phyloP scores from a whole-genome alignment of 2,113 vertebrate species.

The Tapirus terrestris region DNA sequence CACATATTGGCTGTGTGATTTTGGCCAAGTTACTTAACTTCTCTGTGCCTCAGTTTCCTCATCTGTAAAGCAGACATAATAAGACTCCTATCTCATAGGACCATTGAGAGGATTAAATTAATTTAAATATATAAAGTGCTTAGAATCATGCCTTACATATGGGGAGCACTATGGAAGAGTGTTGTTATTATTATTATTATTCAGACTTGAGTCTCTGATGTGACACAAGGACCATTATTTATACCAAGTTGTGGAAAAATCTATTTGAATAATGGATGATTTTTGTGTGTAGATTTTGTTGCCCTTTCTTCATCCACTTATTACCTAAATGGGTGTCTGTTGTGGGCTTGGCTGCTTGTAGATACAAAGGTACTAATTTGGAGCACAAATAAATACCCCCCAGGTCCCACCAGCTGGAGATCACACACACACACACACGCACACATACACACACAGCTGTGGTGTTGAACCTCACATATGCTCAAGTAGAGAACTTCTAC shows the following conservation, averaged over 20 bases:
- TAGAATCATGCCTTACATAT: background rate
- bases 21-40: constrained; percentile 36
- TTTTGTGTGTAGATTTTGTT: constrained; percentile 1
- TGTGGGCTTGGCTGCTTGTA: background rate
- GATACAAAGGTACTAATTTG: background rate
- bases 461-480: background rate
- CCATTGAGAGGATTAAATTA: background rate
- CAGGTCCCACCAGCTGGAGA: background rate
- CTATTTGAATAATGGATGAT: background rate
- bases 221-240: background rate
- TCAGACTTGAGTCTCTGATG: background rate
- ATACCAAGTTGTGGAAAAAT: background rate
- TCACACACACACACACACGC: background rate
- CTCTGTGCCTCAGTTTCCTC: constrained; percentile 4
- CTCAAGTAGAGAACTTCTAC: background rate
- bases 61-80: background rate
- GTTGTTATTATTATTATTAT: background rate
- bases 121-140: background rate
- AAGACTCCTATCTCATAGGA: background rate
- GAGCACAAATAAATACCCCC: background rate
- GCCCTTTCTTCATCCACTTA: background rate
- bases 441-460: background rate
- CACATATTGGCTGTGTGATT: background rate
- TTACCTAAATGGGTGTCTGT: background rate
- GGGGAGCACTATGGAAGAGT: background rate